These are phyloP conservation scores for Saturnia pavonia DNA, from an alignment of 2,888 invertebrate genomes.

Conservation along the genomic window DNA sequence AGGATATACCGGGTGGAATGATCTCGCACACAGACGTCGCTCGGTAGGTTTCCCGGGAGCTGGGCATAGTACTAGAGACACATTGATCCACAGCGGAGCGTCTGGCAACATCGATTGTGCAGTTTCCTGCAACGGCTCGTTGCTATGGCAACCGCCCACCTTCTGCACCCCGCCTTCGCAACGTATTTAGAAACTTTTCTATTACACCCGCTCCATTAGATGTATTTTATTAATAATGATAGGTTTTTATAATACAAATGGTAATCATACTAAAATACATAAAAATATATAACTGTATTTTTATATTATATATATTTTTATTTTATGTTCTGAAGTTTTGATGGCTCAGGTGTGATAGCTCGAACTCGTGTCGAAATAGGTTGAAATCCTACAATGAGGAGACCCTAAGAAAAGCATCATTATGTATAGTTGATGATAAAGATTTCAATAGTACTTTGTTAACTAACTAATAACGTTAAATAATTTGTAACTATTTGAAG, in stretches of 20 bases:
- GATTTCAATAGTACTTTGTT: no score
- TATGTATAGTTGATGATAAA: no score
- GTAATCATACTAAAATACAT: background rate
- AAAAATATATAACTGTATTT: background rate
- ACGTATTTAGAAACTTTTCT: slow-evolving; percentile 60
- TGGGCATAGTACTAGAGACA: slow-evolving; percentile 82
- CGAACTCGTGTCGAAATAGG: no score
- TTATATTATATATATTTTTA: no score
- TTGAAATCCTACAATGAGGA: no score
- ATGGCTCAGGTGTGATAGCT: no score
- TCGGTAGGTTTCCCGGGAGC: slow-evolving; percentile 72
- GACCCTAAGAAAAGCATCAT: no score
- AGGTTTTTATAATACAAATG: background rate
- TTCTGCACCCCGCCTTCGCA: slow-evolving; percentile 58
- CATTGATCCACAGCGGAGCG: slow-evolving; percentile 79
- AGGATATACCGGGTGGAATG: slow-evolving; percentile 35
- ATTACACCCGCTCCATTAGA: slow-evolving; percentile 56
- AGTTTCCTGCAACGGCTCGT: slow-evolving; percentile 78
- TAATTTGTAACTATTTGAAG: no score
- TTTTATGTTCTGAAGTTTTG: no score
- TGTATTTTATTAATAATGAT: slow-evolving; percentile 36
- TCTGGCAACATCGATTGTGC: slow-evolving; percentile 81
- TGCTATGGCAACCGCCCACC: slow-evolving; percentile 70
- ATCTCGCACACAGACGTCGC: slow-evolving; percentile 49
- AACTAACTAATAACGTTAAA: no score